Base-by-base conservation (phyloP, 2,113 vertebrate species). In the Lepus americanus region DNA sequence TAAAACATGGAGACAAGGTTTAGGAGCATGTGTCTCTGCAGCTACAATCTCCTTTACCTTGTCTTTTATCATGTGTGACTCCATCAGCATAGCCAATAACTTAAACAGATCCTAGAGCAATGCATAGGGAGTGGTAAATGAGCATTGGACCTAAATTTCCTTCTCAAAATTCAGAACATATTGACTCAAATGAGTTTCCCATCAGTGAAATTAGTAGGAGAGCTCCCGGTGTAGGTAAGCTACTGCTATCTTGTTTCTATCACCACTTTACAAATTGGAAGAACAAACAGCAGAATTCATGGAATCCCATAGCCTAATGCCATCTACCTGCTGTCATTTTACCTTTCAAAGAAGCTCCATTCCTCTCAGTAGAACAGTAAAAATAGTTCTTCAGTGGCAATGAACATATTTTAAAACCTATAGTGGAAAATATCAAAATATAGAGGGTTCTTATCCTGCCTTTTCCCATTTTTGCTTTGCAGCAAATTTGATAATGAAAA, bases 401-500 rank as follows among this genome's bases (percentile, higher is more conserved):
- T 90, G 80, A 80, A 87, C 87, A 31, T 90, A 78, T 77, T 92
- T 94, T 20, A 90, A 92, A 94, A 88, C 29, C 29, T 92, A 66
- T 79, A 33, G 17, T 86, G 61, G 59, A 94, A 94, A 80, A 39
- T 83, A 86, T 76, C 81, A 79, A 85, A 92, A 95, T 92, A 86
- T n/a, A 96, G 87, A 94, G 22, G 6, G 63, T 96, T 97, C 61
- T 80, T 80, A 86, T 72, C 44, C 51, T 70, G 64, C 25, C 94
- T 92, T 92, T 87, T 73, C 20, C 51, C 64, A 55, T 90, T 95
- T 97, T 90, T 94, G 44, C 51, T 95, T 93, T 95, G 67, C 33
- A 87, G 69, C 31, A 94, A 94, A 95, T 96, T 93, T 77, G 82
- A 66, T 92, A 85, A 86, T 86, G 61, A 90, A 94, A 96, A 96